Evolutionary conservation across 2,113 vertebrate species (phyloP).

Genomic region (Rhea americana): DNA sequence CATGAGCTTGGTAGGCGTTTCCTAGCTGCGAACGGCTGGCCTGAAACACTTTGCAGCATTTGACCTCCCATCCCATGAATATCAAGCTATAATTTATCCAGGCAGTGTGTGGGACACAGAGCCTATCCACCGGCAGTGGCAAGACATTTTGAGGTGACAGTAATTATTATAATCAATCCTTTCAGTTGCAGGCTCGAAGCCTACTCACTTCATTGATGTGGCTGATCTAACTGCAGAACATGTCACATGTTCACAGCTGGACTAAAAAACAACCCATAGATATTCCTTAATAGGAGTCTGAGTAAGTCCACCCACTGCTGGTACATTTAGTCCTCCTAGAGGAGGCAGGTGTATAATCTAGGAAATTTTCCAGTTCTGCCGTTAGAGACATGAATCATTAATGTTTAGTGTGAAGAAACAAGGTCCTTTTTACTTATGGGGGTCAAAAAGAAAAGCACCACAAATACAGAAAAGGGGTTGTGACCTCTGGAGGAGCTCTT

Average conservation of each 20-base stretch:
- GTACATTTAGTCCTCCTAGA: slow-evolving; percentile 60
- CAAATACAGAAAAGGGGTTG: not conserved
- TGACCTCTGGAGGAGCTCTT: not conserved
- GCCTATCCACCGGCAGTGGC: not conserved
- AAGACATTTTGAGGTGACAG: slow-evolving; percentile 18
- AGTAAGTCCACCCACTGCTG: slow-evolving; percentile 61
- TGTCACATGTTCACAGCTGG: slow-evolving; percentile 62
- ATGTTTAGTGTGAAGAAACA: slow-evolving; percentile 20
- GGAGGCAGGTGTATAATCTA: slow-evolving; percentile 56
- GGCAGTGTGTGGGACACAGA: not conserved
- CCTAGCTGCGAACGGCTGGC: not conserved
- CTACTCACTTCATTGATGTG: slow-evolving; percentile 32
- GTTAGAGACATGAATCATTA: slow-evolving; percentile 57
- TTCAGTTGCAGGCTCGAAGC: slow-evolving; percentile 21
- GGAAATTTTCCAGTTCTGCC: slow-evolving; percentile 47
- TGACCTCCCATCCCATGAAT: not conserved
- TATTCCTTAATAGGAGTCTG: slow-evolving; percentile 56
- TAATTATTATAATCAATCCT: slow-evolving; percentile 49
- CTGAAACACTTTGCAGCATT: not conserved
- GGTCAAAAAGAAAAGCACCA: not conserved
- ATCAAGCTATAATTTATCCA: slow-evolving; percentile 15
- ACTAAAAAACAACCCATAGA: slow-evolving; percentile 62
- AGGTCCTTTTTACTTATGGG: not conserved
- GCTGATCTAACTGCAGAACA: slow-evolving; percentile 26
- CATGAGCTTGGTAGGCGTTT: not conserved